Conservation (phyloP, 2,888 invertebrate genomes). For the Carpatolechia fugitivella region DNA sequence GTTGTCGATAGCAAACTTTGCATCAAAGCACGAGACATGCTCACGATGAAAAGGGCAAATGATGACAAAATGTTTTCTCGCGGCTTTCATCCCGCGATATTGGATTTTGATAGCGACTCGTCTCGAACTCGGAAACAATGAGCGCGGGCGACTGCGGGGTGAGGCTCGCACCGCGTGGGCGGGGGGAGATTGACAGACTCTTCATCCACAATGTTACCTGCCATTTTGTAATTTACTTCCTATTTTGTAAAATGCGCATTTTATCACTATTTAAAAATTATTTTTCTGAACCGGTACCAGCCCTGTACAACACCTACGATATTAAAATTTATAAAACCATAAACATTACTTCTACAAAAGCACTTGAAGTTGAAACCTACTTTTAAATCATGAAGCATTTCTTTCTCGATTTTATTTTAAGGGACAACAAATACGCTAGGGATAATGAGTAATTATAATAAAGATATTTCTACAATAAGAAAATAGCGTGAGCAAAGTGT, state of each 20-base stretch:
- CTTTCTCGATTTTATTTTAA: too few species aligned
- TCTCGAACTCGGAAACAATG: background rate
- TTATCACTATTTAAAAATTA: too few species aligned
- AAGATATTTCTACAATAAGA: too few species aligned
- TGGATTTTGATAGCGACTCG: slow-evolving; percentile 38
- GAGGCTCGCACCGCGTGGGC: background rate
- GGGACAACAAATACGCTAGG: too few species aligned
- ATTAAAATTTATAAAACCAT: too few species aligned
- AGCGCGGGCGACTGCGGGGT: background rate
- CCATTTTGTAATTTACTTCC: background rate
- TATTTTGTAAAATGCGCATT: background rate
- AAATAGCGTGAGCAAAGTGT: too few species aligned
- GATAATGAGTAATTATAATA: too few species aligned
- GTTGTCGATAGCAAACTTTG: slow-evolving; percentile 21
- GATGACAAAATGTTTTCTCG: slow-evolving; percentile 37
- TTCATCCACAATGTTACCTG: background rate
- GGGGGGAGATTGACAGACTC: background rate
- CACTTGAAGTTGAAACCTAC: too few species aligned
- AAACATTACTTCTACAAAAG: too few species aligned
- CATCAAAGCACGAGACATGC: slow-evolving; percentile 14
- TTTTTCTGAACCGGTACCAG: too few species aligned
- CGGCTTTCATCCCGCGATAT: slow-evolving; percentile 34
- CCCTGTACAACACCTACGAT: too few species aligned
- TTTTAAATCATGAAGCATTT: too few species aligned
- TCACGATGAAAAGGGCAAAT: slow-evolving; percentile 31